Percentiles rank a stretch among this genome's conserved stretches.
These are phyloP conservation scores for Polydrusus cervinus DNA, from an alignment of 2,888 invertebrate species.

Conservation along the genomic window DNA sequence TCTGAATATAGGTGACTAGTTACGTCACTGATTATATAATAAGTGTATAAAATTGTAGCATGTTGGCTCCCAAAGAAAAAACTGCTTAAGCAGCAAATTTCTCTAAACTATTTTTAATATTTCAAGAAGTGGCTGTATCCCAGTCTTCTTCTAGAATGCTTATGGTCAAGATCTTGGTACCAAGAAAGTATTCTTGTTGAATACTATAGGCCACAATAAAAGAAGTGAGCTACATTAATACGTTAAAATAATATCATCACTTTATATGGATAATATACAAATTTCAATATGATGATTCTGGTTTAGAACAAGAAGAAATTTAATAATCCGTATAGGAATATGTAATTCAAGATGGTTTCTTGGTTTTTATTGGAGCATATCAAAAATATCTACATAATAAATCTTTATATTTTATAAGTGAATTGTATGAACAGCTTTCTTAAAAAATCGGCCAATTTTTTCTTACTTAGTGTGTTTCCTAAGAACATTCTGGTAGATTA, in stretches of 20 bases:
- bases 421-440: conserved; percentile 13
- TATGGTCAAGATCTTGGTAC: too few relatives aligned
- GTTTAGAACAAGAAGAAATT: conserved; percentile 16
- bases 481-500: background rate
- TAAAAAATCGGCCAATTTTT: background rate
- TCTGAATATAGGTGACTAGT: too few relatives aligned
- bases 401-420: conserved; percentile 11
- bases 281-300: background rate
- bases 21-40: too few relatives aligned
- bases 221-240: background rate
- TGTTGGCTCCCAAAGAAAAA: too few relatives aligned
- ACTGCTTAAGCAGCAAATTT: too few relatives aligned
- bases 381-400: conserved; percentile 11
- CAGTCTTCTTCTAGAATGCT: too few relatives aligned
- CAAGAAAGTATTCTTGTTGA: too few relatives aligned
- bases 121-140: too few relatives aligned
- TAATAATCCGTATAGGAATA: conserved; percentile 26
- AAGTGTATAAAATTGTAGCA: too few relatives aligned
- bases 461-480: background rate
- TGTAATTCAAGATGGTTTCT: conserved; percentile 34
- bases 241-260: background rate
- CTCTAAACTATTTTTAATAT: too few relatives aligned
- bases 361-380: conserved; percentile 27
- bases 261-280: too few relatives aligned
- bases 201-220: too few relatives aligned